Base-by-base conservation (phyloP, 2,888 invertebrate genomes). In the Vanessa cardui region DNA sequence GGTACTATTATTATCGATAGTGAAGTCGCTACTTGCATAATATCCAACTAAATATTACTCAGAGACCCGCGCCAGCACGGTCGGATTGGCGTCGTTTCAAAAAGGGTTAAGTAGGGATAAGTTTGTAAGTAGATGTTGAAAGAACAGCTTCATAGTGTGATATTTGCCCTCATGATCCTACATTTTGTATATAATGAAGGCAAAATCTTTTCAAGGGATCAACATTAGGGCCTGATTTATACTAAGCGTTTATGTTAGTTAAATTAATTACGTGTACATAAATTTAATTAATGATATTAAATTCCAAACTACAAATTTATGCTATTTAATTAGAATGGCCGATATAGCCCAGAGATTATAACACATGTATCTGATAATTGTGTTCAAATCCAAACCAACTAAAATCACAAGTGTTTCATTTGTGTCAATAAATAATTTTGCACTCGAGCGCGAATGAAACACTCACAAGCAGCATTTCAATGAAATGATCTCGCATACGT, bases 91-190 rank as follows among this genome's bases (percentile, higher is more conserved):
- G 8, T 56, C 56, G 56, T 31, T 56, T 56, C 56, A 56, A 56
- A 46, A 49, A 61, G 60, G 60, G 65, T 66, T 66, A 61, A 66
- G 60, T 60, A 46, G 33, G 60, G 65, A 59, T 59, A 64, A 59
- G 58, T 31, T 31, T 26, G 50, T 60, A 45, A 65, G 64, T 58
- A 45, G 16, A 64, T 60, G 52, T 61, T 65, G 60, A 46, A 31
- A 47, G 39, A 45, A 46, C 65, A 21, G 44, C 52, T 60, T 60
- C 16, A 39, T 56, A 56, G 56, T 56, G 56, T 18, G 39, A 20
- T 52, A 56, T 56, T 33, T 56, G 12, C 33, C 56, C 33, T 39
- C 5, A 56, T 39, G 33, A 52, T 54, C 31, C 16, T 31, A 9
- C 9, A 56, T 12, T 39, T 39, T 56, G 56, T 56, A 18, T 39